Base-by-base conservation (phyloP, 2,888 invertebrate genomes). In the Agriotes lineatus region DNA sequence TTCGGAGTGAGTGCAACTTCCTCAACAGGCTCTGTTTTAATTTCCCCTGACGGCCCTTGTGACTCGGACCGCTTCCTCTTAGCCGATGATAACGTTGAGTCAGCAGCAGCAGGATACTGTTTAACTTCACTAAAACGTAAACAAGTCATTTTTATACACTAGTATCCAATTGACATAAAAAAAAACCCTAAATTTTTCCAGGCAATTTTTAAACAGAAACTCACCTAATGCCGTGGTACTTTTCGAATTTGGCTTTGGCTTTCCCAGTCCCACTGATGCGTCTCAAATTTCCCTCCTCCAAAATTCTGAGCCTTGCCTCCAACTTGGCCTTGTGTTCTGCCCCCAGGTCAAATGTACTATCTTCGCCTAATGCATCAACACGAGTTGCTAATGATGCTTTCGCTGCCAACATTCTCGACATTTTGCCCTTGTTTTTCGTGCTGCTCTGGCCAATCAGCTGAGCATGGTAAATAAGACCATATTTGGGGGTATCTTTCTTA, bases 401-500 rank as follows among this genome's bases (percentile, higher is more conserved):
- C 0, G 99, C 97, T 0, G 99, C 99, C 76, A 99, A 86, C 91
- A 98, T 99, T 77, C 99, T 89, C 0, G 99, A 95, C 90, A 94
- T 93, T 85, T 93, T 94, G 67, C 99, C 99, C 84, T 99, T 99
- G 76, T 96, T 92, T 83, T 94, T 96, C 0, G 92, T 89, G 80
- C 93, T 94, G 0, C 94, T 90, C 81, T 96, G 96, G 0, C 97
- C 96, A 5, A 99, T 93, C 14, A 99, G 84, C 79, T 95, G 94
- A 0, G 99, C 93, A 82, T 99, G 99, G 82, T 98, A 99, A 72
- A 99, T 96, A 42, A 99, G 86, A 86, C 99, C 99, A 83, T 99
- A 99, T 81, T 99, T 99, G 0, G 99, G 99, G 0, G 99, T 99
- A 81, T 99, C 97, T 80, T 96, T 95, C 81, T 97, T 97, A 0